Percentiles rank a stretch among this genome's conserved stretches.
phyloP scores from a whole-genome alignment of 2,888 invertebrate genomes.

The Yponomeuta evonymella region DNA sequence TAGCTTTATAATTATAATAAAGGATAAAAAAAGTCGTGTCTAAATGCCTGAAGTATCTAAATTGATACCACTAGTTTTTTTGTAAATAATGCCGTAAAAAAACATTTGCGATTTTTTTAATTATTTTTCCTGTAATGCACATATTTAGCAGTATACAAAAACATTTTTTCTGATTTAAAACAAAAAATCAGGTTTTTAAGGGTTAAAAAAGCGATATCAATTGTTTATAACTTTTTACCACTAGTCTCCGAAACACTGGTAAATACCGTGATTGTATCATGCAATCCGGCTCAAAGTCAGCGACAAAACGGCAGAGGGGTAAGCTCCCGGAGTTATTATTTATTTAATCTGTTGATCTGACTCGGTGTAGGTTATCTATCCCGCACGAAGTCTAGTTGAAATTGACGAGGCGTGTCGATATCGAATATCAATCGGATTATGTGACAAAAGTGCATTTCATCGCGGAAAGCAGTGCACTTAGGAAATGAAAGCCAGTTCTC shows the following conservation, averaged over 20 bases:
- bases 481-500: conserved; percentile 59
- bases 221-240: conserved; percentile 32
- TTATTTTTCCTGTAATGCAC: too few species aligned
- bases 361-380: not conserved
- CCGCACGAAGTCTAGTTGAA: conserved; percentile 5
- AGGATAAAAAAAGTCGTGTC: too few species aligned
- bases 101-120: too few species aligned
- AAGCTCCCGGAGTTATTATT: not conserved
- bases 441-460: conserved; percentile 48
- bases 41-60: too few species aligned
- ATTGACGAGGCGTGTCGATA: conserved; percentile 14
- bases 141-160: too few species aligned
- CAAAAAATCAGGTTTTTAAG: too few species aligned
- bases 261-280: conserved; percentile 45
- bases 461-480: conserved; percentile 49
- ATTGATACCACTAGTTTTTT: too few species aligned
- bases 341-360: not conserved
- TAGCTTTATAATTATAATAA: too few species aligned
- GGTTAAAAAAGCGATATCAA: conserved; percentile 28
- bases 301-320: not conserved
- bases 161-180: too few species aligned
- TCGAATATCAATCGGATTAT: conserved; percentile 17
- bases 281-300: conserved; percentile 29
- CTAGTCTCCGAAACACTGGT: conserved; percentile 32
- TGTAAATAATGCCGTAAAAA: too few species aligned